Conservation (phyloP, 1,140 invertebrate genomes). For the Ceratina japonica region DNA sequence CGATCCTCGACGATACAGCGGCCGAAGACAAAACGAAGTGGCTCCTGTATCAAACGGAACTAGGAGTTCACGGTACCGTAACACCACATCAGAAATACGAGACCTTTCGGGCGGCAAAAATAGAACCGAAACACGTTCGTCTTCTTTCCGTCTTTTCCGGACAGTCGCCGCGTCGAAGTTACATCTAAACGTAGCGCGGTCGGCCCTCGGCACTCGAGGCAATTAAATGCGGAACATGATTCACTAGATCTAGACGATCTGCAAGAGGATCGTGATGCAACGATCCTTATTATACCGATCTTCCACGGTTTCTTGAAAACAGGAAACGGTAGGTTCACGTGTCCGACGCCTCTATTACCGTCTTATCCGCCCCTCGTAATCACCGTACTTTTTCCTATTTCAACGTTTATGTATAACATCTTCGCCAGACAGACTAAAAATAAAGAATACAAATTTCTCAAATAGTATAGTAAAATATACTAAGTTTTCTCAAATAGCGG, state of each 20-base stretch:
- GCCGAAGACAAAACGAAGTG: background rate
- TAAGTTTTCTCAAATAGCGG: no score
- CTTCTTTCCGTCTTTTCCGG: constrained; percentile 50
- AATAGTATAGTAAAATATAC: no score
- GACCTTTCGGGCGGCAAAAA: constrained; percentile 42
- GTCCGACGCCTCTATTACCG: no score
- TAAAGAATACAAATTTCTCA: no score
- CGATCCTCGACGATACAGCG: background rate
- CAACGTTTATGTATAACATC: no score
- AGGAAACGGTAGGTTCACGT: background rate
- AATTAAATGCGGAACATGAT: constrained; percentile 52
- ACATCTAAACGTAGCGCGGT: constrained; percentile 34
- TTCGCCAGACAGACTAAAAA: no score
- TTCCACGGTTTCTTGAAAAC: background rate
- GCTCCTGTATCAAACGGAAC: background rate
- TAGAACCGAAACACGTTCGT: constrained; percentile 39
- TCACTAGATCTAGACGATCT: constrained; percentile 33
- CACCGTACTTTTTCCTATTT: no score
- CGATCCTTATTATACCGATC: background rate
- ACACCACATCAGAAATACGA: constrained; percentile 37
- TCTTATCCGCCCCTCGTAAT: no score
- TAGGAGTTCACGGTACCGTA: background rate
- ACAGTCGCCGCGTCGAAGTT: constrained; percentile 31
- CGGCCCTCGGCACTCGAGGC: constrained; percentile 25
- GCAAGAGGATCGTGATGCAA: constrained; percentile 37